Conservation (phyloP, 2,113 vertebrate genomes). For the Pedetes capensis region DNA sequence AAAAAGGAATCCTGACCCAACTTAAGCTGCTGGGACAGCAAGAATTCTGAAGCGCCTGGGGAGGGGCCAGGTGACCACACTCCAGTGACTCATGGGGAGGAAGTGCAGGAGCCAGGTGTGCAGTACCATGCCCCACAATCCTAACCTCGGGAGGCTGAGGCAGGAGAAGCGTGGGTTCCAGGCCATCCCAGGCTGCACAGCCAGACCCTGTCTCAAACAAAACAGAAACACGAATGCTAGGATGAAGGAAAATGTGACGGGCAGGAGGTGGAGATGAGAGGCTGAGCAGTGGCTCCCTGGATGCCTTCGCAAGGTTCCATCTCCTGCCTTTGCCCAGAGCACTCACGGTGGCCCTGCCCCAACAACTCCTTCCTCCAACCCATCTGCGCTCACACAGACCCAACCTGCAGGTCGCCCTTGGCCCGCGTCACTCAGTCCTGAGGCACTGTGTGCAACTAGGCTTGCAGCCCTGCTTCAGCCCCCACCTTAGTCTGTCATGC, state of each 20-base stretch:
- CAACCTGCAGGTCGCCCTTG: not conserved
- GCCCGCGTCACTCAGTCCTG: not conserved
- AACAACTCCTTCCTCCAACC: not conserved
- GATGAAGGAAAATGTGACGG: not conserved
- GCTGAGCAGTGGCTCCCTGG: no score
- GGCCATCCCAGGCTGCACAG: no score
- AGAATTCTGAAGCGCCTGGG: not conserved
- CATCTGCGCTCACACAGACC: not conserved
- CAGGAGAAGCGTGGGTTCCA: no score
- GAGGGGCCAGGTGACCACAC: not conserved
- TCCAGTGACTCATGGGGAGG: not conserved
- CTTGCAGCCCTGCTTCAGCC: not conserved
- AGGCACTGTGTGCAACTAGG: not conserved
- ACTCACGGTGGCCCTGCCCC: not conserved
- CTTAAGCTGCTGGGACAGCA: not conserved
- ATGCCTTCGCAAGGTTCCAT: no score
- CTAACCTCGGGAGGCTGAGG: no score
- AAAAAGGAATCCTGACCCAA: not conserved
- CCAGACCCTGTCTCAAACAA: no score
- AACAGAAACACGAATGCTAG: no score
- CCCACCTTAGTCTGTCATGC: not conserved
- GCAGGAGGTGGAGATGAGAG: not conserved
- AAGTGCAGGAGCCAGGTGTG: no score
- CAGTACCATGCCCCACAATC: no score
- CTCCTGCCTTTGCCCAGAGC: not conserved